These are phyloP conservation scores for Fratercula arctica DNA, from an alignment of 2,797 vertebrate species.

Conservation along the genomic window DNA sequence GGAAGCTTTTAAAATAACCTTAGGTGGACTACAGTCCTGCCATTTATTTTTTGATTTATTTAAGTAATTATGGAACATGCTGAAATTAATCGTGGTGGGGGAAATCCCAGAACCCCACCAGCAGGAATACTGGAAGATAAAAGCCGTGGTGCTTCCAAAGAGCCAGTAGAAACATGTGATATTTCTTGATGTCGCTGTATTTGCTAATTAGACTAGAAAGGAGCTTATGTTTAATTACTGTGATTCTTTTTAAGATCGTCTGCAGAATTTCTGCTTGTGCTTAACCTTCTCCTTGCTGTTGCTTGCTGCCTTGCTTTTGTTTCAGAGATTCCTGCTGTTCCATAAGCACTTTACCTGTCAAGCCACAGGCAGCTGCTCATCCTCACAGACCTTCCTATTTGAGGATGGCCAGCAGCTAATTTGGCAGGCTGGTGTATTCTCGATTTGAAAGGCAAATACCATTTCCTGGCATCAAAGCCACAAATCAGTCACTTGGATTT, in stretches of 20 bases:
- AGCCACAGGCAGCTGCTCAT: conserved; percentile 50
- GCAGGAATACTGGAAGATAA: background rate
- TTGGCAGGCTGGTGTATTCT: background rate
- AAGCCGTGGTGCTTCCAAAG: background rate
- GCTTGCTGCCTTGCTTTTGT: background rate
- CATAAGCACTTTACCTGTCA: conserved; percentile 11
- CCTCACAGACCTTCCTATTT: conserved; percentile 43
- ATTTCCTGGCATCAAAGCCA: background rate
- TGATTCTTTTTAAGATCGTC: background rate
- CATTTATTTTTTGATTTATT: background rate
- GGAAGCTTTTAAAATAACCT: background rate
- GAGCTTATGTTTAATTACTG: conserved; percentile 28
- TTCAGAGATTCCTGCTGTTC: background rate
- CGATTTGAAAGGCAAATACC: conserved; percentile 40
- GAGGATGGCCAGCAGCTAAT: conserved; percentile 63
- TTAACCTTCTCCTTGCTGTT: background rate
- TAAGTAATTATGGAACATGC: background rate
- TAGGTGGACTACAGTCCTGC: background rate
- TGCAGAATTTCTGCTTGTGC: background rate
- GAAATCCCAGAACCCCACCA: background rate
- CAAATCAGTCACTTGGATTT: background rate
- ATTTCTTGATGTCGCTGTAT: background rate
- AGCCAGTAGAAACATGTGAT: background rate
- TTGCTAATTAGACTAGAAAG: conserved; percentile 35
- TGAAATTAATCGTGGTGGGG: background rate